Percentiles rank a stretch among this genome's conserved stretches.
Conservation (phyloP, 2,797 vertebrate species). For the Pempheris klunzingeri region DNA sequence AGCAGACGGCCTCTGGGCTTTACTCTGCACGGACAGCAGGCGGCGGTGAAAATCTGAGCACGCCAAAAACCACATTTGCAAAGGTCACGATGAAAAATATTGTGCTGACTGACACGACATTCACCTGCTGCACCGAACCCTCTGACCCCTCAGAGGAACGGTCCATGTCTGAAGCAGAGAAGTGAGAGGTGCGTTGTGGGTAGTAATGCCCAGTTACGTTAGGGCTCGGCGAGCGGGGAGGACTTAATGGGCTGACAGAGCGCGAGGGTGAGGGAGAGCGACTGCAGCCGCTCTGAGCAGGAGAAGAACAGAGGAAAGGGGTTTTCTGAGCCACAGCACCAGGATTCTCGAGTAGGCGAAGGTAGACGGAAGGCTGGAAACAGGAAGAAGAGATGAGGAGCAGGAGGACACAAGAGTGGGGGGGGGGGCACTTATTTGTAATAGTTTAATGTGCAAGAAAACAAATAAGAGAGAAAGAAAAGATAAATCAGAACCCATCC, state of each 20-base stretch:
- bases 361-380: slow-evolving; percentile 84
- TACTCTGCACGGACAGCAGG: slow-evolving; percentile 83
- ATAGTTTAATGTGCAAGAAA: not conserved
- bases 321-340: slow-evolving; percentile 49
- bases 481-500: not conserved
- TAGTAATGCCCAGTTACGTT: slow-evolving; percentile 54
- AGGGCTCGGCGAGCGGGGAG: slow-evolving; percentile 72
- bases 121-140: slow-evolving; percentile 89
- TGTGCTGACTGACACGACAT: not conserved
- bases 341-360: slow-evolving; percentile 81
- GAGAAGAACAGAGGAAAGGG: slow-evolving; percentile 64
- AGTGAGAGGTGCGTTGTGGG: slow-evolving; percentile 74
- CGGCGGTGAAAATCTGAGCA: not conserved
- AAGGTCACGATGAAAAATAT: not conserved
- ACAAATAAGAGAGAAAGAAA: too few relatives aligned
- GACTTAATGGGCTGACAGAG: slow-evolving; percentile 20
- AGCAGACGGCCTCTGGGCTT: slow-evolving; percentile 84
- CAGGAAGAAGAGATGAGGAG: slow-evolving; percentile 27
- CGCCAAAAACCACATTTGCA: not conserved
- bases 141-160: slow-evolving; percentile 86
- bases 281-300: slow-evolving; percentile 8
- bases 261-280: slow-evolving; percentile 54
- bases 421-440: not conserved
- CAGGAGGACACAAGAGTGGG: not conserved
- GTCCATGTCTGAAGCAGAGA: slow-evolving; percentile 74